Evolutionary conservation across 2,888 invertebrate species (phyloP).

Genomic region (Acanthosepion pharaonis): DNA sequence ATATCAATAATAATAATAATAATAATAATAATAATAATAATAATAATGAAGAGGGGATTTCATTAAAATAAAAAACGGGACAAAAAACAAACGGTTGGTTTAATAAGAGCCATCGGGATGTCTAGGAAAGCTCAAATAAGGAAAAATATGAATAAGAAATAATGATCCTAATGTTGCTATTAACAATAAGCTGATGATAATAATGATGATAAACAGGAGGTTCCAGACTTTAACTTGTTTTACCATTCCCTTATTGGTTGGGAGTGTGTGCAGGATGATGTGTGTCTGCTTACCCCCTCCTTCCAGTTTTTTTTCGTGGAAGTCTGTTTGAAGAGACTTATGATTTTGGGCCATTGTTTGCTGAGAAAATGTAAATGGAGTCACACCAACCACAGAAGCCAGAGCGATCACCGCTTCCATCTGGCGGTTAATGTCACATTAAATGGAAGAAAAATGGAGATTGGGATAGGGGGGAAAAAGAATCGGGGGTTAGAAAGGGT

Average conservation of each 20-base stretch:
- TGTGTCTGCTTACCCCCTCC: not conserved
- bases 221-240: not conserved
- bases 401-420: not conserved
- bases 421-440: not conserved
- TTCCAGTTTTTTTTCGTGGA: too few relatives aligned
- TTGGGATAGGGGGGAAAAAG: not conserved
- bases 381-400: slow-evolving; percentile 7
- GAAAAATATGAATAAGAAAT: too few relatives aligned
- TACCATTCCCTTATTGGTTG: not conserved
- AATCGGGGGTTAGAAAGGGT: not conserved
- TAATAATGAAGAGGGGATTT: not conserved
- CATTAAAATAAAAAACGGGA: not conserved
- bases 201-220: not conserved
- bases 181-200: not conserved
- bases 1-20: too few relatives aligned
- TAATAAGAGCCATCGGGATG: not conserved
- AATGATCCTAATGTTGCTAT: not conserved
- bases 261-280: not conserved
- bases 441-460: not conserved
- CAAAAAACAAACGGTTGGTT: not conserved
- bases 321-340: too few relatives aligned
- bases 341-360: not conserved
- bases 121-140: not conserved
- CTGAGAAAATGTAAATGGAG: too few relatives aligned
- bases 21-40: not conserved